Conservation (phyloP, 1,140 invertebrate genomes). For the Eumaeus atala region DNA sequence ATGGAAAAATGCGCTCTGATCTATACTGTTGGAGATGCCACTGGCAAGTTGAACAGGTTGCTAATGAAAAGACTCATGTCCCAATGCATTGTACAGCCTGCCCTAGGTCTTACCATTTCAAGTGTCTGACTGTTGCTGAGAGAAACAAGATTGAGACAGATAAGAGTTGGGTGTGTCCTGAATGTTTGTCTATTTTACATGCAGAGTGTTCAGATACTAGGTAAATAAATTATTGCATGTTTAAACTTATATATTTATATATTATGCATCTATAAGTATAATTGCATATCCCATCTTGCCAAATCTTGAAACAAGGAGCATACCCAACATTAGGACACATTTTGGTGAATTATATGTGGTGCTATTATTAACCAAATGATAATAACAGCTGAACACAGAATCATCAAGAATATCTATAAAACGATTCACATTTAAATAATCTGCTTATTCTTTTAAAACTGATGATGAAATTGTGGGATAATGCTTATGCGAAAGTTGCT, state of each 20-base stretch:
- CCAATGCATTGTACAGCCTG: conserved; percentile 85
- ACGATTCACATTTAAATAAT: too few relatives aligned
- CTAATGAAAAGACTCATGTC: conserved; percentile 58
- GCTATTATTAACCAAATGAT: too few relatives aligned
- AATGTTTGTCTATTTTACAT: conserved; percentile 86
- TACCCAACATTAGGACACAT: too few relatives aligned
- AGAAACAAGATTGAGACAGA: conserved; percentile 70
- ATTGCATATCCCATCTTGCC: too few relatives aligned
- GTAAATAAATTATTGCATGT: conserved; percentile 27
- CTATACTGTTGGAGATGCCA: conserved; percentile 93
- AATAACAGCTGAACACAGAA: too few relatives aligned
- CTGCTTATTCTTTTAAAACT: too few relatives aligned
- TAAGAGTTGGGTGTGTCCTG: conserved; percentile 87
- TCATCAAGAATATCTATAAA: too few relatives aligned
- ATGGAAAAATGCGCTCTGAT: conserved; percentile 75
- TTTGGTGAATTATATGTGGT: too few relatives aligned
- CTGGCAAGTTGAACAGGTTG: conserved; percentile 73
- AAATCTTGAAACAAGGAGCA: too few relatives aligned
- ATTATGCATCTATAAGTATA: too few relatives aligned
- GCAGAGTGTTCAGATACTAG: conserved; percentile 84
- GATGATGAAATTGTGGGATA: too few relatives aligned
- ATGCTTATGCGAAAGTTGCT: too few relatives aligned
- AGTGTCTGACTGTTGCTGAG: conserved; percentile 77
- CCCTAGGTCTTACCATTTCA: conserved; percentile 88
- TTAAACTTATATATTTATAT: neutral